These are phyloP conservation scores for Hormaphis cornu DNA, from an alignment of 1,140 invertebrate genomes.

Conservation along the genomic window DNA sequence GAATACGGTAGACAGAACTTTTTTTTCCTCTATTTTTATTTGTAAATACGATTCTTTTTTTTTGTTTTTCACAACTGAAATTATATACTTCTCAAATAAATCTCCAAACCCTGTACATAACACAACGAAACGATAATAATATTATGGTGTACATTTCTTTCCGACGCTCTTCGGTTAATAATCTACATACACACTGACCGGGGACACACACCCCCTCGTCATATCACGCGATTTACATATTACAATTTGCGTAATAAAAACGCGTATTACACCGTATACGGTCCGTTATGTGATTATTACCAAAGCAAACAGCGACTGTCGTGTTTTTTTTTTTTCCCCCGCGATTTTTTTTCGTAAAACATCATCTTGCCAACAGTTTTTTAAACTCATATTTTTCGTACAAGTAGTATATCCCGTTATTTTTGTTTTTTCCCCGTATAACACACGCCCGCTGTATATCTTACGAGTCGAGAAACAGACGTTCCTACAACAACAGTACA, in stretches of 20 bases:
- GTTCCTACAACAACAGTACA: too few species aligned
- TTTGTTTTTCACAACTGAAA: too few species aligned
- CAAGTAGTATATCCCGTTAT: too few species aligned
- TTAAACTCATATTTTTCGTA: too few species aligned
- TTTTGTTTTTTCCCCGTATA: too few species aligned
- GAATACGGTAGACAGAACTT: neutral
- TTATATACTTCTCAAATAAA: too few species aligned
- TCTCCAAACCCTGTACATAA: too few species aligned
- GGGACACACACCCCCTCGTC: neutral
- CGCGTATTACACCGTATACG: neutral
- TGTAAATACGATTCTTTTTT: slow-evolving; percentile 16
- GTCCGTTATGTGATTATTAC: too few species aligned
- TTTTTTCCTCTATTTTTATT: neutral
- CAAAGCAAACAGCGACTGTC: slow-evolving; percentile 15
- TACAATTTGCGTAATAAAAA: too few species aligned
- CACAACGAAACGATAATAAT: neutral
- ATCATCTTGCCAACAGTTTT: neutral
- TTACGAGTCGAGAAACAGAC: too few species aligned
- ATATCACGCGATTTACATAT: neutral
- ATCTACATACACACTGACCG: neutral
- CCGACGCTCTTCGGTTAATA: too few species aligned
- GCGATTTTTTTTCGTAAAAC: neutral
- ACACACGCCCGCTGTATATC: too few species aligned
- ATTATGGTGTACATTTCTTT: neutral
- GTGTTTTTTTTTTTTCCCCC: neutral